Conservation (phyloP, 2,797 vertebrate genomes). For the Gymnothorax javanicus region DNA sequence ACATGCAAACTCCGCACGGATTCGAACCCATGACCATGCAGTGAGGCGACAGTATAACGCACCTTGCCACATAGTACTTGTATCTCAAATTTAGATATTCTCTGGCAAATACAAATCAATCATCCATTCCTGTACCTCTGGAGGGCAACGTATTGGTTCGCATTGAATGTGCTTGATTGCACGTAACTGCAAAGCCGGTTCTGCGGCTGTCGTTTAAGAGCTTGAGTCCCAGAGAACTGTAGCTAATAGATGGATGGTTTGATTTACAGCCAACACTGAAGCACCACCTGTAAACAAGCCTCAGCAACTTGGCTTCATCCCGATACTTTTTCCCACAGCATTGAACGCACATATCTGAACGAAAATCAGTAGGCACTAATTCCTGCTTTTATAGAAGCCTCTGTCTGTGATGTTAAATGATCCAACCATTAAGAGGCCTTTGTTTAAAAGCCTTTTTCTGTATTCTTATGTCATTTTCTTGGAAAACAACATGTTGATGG, state of each 20-base stretch:
- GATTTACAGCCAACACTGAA: constrained; percentile 19
- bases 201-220: not conserved
- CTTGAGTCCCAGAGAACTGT: not conserved
- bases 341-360: not conserved
- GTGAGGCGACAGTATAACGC: too few relatives aligned
- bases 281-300: not conserved
- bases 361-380: not conserved
- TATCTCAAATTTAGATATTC: too few relatives aligned
- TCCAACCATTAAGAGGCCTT: not conserved
- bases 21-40: too few relatives aligned
- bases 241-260: not conserved
- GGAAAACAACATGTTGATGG: not conserved
- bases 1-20: too few relatives aligned
- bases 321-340: not conserved
- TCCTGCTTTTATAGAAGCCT: not conserved
- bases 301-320: not conserved
- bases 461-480: not conserved
- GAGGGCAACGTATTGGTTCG: too few relatives aligned
- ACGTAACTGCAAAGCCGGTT: not conserved
- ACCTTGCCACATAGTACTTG: too few relatives aligned
- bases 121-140: too few relatives aligned
- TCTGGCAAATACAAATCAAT: too few relatives aligned
- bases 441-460: not conserved
- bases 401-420: not conserved
- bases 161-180: not conserved